phyloP scores from a whole-genome alignment of 2,113 vertebrate species.

The Cyprinodon brontotheroides region DNA sequence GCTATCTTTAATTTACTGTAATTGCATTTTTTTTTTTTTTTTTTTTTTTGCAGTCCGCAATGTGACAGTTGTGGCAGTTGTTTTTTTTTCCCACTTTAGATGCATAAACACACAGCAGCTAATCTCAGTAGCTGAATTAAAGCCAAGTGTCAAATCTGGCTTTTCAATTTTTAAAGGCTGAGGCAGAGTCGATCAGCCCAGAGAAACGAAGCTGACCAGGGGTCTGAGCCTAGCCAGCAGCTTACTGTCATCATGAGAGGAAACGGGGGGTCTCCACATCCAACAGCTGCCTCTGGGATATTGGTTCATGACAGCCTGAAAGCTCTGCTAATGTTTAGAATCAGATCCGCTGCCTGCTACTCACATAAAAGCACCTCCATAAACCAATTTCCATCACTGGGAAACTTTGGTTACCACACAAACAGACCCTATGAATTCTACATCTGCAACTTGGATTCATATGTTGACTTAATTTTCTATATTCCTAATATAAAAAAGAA shows the following conservation, averaged over 20 bases:
- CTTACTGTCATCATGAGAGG: conserved; percentile 49
- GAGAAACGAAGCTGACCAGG: conserved; percentile 44
- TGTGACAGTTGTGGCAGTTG: conserved; percentile 2
- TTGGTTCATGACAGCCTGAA: conserved; percentile 12
- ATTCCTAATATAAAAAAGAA: neutral
- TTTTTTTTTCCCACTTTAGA: conserved; percentile 6
- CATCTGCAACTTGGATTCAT: conserved; percentile 31
- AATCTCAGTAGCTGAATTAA: conserved; percentile 8
- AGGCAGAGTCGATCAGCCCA: conserved; percentile 14
- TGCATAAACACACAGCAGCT: neutral
- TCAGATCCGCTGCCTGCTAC: conserved; percentile 24
- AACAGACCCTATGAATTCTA: conserved; percentile 6
- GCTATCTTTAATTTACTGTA: neutral
- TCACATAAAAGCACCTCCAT: conserved; percentile 11
- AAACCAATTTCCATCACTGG: conserved; percentile 5
- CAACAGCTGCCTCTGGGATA: conserved; percentile 33
- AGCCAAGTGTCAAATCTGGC: conserved; percentile 1
- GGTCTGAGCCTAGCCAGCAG: conserved; percentile 34
- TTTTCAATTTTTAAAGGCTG: conserved; percentile 9
- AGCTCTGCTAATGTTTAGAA: neutral
- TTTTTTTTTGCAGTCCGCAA: conserved; percentile 3
- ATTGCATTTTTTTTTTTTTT: conserved; percentile 17
- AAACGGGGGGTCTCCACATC: conserved; percentile 43
- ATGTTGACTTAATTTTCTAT: conserved; percentile 3
- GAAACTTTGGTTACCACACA: conserved; percentile 3